Evolutionary conservation across 2,888 invertebrate species (phyloP).

Genomic region (Meiosimyza platycephala): DNA sequence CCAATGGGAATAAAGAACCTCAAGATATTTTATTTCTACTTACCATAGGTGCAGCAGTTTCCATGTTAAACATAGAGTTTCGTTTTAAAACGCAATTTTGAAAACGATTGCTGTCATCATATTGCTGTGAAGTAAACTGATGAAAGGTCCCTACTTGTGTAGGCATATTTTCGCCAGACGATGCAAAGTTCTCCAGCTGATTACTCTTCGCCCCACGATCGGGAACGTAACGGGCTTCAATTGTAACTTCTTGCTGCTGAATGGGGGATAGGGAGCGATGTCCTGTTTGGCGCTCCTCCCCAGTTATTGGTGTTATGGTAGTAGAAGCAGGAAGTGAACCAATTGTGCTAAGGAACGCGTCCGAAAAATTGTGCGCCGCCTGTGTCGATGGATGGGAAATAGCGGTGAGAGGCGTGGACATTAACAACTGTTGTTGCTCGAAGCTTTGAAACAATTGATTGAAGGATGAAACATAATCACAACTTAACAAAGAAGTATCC

Average conservation of each 20-base stretch:
- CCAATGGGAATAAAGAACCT: too few relatives aligned
- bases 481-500: conserved; percentile 24
- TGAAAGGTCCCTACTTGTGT: background rate
- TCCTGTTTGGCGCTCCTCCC: conserved; percentile 16
- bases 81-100: conserved; percentile 17
- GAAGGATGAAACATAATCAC: conserved; percentile 27
- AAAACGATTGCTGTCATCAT: conserved; percentile 8
- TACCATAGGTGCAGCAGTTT: conserved; percentile 4
- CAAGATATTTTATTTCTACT: background rate
- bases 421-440: conserved; percentile 34
- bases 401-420: conserved; percentile 3
- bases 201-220: background rate
- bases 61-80: background rate
- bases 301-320: conserved; percentile 26
- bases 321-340: conserved; percentile 30
- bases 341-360: conserved; percentile 30
- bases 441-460: conserved; percentile 33
- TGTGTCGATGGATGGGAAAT: background rate
- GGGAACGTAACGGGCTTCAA: conserved; percentile 22
- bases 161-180: background rate
- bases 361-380: conserved; percentile 14
- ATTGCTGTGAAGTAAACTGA: conserved; percentile 12
- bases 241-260: conserved; percentile 25
- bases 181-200: conserved; percentile 18
- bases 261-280: conserved; percentile 18